These are phyloP conservation scores for Caenorhabditis wallacei DNA, from an alignment of 2,888 invertebrate species.

Conservation along the genomic window DNA sequence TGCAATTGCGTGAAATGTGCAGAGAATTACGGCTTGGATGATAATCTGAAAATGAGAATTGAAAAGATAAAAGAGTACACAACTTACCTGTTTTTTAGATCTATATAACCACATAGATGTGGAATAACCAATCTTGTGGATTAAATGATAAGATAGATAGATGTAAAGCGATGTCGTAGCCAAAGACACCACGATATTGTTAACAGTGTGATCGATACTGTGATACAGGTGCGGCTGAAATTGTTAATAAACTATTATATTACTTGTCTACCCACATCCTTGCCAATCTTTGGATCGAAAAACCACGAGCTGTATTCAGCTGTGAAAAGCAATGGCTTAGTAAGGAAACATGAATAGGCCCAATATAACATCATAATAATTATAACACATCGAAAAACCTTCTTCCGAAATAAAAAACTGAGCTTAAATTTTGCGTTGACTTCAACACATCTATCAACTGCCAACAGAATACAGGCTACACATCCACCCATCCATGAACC, in stretches of 20 bases:
- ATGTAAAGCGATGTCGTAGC: conserved; percentile 61
- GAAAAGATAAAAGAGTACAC: background rate
- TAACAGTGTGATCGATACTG: conserved; percentile 60
- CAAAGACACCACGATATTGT: conserved; percentile 59
- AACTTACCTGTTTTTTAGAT: conserved; percentile 34
- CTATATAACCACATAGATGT: conserved; percentile 34
- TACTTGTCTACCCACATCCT: conserved; percentile 10
- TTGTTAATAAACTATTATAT: background rate
- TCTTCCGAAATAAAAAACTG: conserved; percentile 16
- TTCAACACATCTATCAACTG: conserved; percentile 47
- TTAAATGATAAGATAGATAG: conserved; percentile 44
- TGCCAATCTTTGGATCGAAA: conserved; percentile 50
- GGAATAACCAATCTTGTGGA: conserved; percentile 21
- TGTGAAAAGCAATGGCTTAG: conserved; percentile 43
- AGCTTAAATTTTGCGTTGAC: conserved; percentile 26
- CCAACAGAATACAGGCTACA: conserved; percentile 44
- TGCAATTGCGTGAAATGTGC: conserved; percentile 62
- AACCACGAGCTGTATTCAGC: conserved; percentile 48
- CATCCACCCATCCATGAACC: conserved; percentile 60
- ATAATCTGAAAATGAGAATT: conserved; percentile 64
- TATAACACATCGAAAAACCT: conserved; percentile 4
- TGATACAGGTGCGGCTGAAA: conserved; percentile 32
- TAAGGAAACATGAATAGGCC: conserved; percentile 28
- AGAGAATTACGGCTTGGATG: conserved; percentile 63
- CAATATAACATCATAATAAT: conserved; percentile 21